Evolutionary conservation across 2,888 invertebrate species (phyloP).

Genomic region (Xanthia icteritia): DNA sequence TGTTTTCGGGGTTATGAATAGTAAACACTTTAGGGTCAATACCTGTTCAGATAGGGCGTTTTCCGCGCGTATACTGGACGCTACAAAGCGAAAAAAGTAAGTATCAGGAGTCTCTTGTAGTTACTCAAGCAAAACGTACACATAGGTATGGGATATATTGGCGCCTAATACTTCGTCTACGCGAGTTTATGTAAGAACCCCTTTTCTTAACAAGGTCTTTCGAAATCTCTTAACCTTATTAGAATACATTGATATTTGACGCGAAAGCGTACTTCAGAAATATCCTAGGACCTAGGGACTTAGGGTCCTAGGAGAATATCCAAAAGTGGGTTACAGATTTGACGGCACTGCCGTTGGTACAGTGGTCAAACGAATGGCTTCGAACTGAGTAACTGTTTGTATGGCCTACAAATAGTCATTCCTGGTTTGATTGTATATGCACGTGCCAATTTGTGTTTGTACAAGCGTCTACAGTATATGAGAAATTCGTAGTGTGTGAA

Average conservation of each 20-base stretch:
- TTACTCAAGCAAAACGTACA: not conserved
- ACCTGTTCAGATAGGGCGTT: not conserved
- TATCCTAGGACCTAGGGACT: not conserved
- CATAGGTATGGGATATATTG: too few relatives aligned
- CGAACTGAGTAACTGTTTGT: conserved; percentile 22
- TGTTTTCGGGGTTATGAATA: conserved; percentile 38
- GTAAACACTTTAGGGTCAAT: not conserved
- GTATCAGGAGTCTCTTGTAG: not conserved
- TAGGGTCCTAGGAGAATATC: not conserved
- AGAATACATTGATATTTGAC: not conserved
- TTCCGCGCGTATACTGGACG: not conserved
- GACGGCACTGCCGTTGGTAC: not conserved
- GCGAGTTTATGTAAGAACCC: not conserved
- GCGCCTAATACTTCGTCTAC: not conserved
- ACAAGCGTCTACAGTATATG: not conserved
- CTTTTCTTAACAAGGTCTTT: not conserved
- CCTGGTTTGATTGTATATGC: conserved; percentile 9
- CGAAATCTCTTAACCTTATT: not conserved
- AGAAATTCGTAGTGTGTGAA: not conserved
- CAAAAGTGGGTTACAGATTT: conserved; percentile 2
- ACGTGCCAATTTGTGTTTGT: conserved; percentile 21
- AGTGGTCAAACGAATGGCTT: conserved; percentile 19
- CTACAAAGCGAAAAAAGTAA: not conserved
- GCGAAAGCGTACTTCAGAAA: not conserved
- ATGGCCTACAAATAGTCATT: conserved; percentile 13